phyloP scores from a whole-genome alignment of 2,888 invertebrate genomes.

The Margaritifera margaritifera region DNA sequence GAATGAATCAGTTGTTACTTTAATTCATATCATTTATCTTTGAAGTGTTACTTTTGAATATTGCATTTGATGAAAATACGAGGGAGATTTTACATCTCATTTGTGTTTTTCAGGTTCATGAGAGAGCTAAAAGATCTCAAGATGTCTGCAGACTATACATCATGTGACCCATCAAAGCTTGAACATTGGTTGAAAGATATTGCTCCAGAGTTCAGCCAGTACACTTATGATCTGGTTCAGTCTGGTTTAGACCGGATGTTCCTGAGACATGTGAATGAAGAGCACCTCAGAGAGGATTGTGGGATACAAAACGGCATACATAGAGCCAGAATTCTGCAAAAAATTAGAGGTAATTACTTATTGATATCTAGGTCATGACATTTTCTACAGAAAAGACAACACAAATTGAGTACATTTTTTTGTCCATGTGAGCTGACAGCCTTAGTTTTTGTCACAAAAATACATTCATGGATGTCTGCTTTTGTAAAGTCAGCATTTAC shows the following conservation, averaged over 20 bases:
- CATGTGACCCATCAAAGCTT: conserved; percentile 90
- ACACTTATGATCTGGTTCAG: conserved; percentile 96
- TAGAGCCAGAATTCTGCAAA: conserved; percentile 89
- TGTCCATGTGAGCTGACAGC: too few species aligned
- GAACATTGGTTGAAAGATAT: conserved; percentile 80
- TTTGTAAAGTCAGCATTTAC: too few species aligned
- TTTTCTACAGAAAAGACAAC: too few species aligned
- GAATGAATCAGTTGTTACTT: too few species aligned
- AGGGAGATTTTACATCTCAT: neutral
- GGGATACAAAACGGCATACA: conserved; percentile 96
- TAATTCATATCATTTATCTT: too few species aligned
- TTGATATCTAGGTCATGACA: neutral
- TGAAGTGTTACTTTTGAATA: too few species aligned
- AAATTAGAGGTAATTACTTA: conserved; percentile 80
- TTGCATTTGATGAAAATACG: too few species aligned
- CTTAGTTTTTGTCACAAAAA: too few species aligned
- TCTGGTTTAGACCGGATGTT: conserved; percentile 94
- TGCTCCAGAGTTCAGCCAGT: conserved; percentile 92
- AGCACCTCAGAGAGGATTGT: conserved; percentile 92
- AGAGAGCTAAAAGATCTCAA: conserved; percentile 94
- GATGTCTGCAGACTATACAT: conserved; percentile 96
- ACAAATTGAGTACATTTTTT: too few species aligned
- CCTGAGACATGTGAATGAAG: conserved; percentile 88
- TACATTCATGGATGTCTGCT: too few species aligned
- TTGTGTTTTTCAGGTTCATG: conserved; percentile 80